phyloP scores from a whole-genome alignment of 2,888 invertebrate species.

The Stenodera caucasica region DNA sequence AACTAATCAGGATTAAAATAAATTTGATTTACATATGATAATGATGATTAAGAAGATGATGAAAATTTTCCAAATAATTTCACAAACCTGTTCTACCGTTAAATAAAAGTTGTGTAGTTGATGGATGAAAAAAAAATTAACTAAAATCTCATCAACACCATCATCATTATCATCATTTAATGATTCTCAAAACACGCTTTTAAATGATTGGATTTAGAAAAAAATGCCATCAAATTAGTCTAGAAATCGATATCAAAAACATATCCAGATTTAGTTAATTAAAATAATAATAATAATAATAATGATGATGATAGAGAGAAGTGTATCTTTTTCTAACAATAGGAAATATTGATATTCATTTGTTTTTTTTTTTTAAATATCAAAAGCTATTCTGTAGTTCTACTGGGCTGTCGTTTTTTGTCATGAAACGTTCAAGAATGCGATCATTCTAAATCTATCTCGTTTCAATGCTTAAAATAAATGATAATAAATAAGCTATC shows the following conservation, averaged over 20 bases:
- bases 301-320: neutral
- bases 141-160: neutral
- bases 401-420: slow-evolving; percentile 33
- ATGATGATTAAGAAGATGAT: no score
- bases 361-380: neutral
- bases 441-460: slow-evolving; percentile 29
- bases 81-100: neutral
- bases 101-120: neutral
- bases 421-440: slow-evolving; percentile 37
- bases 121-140: neutral
- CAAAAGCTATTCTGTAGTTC: slow-evolving; percentile 21
- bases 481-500: slow-evolving; percentile 2
- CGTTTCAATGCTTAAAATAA: neutral
- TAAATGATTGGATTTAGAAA: no score
- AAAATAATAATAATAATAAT: neutral
- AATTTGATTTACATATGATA: neutral
- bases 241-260: no score
- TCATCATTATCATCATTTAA: no score
- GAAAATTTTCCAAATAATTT: neutral
- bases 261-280: no score
- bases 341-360: neutral
- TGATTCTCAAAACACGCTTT: no score
- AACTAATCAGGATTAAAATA: neutral
- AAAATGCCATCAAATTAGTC: no score
- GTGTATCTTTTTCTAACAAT: neutral